Conservation (phyloP, 2,797 vertebrate species). For the Trachurus trachurus region DNA sequence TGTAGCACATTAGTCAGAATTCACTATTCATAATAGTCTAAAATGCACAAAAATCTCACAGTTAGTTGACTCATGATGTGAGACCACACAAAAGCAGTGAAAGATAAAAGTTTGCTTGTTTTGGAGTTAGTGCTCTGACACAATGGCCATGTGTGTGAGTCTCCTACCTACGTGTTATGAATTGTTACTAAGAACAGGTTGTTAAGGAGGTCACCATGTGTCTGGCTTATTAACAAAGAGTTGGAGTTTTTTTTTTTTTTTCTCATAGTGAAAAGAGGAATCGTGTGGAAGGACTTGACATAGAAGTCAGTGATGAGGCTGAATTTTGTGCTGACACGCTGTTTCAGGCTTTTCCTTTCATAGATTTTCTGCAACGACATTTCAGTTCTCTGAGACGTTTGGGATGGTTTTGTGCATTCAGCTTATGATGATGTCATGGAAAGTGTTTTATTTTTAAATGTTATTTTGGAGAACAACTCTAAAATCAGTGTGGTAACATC, state of each 20-base stretch:
- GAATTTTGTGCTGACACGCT: slow-evolving; percentile 6
- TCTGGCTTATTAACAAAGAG: slow-evolving; percentile 19
- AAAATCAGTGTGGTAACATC: background rate
- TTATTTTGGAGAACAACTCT: background rate
- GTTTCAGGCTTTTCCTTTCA: slow-evolving; percentile 26
- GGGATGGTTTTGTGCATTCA: background rate
- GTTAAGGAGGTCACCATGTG: slow-evolving; percentile 17
- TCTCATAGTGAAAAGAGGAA: background rate
- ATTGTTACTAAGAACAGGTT: background rate
- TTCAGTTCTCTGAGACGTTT: slow-evolving; percentile 6
- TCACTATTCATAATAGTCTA: background rate
- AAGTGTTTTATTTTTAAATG: slow-evolving; percentile 16
- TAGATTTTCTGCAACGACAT: slow-evolving; percentile 25
- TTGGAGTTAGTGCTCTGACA: background rate
- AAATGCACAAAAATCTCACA: background rate
- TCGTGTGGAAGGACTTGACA: slow-evolving; percentile 1
- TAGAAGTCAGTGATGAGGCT: slow-evolving; percentile 10
- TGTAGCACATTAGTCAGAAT: background rate
- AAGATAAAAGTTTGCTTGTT: background rate
- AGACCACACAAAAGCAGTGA: background rate
- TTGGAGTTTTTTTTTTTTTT: background rate
- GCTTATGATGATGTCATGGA: slow-evolving; percentile 1
- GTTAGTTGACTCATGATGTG: background rate
- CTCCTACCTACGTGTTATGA: slow-evolving; percentile 14
- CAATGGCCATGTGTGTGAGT: background rate